Conservation (phyloP, 2,797 vertebrate genomes). For the Pipistrellus nathusii region DNA sequence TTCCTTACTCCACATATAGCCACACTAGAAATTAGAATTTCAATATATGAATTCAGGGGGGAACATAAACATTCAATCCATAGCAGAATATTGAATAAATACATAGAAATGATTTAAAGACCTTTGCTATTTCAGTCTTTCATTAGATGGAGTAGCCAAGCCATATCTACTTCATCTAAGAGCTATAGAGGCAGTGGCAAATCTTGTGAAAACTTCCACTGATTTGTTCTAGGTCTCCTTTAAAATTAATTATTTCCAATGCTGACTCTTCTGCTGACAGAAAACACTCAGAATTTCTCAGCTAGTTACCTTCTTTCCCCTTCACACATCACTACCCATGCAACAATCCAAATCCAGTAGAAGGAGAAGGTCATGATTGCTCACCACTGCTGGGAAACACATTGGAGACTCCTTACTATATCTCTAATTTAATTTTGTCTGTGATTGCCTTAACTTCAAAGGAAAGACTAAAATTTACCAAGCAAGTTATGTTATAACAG, state of each 20-base stretch:
- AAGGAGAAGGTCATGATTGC: background rate
- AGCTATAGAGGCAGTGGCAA: background rate
- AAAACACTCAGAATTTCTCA: background rate
- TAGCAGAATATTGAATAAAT: background rate
- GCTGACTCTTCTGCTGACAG: background rate
- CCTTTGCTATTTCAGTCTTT: background rate
- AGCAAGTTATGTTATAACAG: background rate
- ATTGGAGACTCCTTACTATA: background rate
- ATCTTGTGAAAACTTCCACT: background rate
- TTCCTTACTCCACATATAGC: background rate
- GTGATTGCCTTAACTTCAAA: constrained; percentile 17
- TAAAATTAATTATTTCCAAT: background rate
- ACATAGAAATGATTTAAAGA: background rate
- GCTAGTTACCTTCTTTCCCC: background rate
- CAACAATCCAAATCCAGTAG: background rate
- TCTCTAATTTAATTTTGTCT: background rate
- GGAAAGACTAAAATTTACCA: background rate
- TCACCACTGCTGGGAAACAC: background rate
- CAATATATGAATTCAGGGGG: background rate
- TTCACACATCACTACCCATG: background rate
- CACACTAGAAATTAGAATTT: background rate
- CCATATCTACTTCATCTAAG: background rate
- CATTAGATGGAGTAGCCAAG: background rate
- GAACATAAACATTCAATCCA: background rate
- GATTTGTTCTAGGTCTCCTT: background rate